Base-by-base conservation (phyloP, 2,888 invertebrate genomes). In the Clistopyga incitator region DNA sequence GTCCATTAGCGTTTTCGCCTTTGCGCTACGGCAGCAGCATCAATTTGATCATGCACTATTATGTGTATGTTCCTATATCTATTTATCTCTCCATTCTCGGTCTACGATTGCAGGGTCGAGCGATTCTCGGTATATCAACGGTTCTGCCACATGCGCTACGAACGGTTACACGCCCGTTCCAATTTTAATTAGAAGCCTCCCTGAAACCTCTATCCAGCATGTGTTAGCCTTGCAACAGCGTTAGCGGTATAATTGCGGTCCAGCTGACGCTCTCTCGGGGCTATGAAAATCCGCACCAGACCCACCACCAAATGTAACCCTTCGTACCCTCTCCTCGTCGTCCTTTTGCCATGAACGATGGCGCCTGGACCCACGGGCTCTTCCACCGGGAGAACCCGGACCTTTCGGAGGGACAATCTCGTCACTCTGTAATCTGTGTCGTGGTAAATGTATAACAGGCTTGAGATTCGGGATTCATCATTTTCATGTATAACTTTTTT, bases 1-100 rank as follows among this genome's bases (percentile, higher is more conserved):
- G 85, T 84, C 86, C 87, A 86, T 87, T 87, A 87, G 80, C 78
- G 82, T 82, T 86, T 84, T 84, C 84, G 79, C 85, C 79, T 82
- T 81, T 82, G 74, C 74, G 70, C 81, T 71, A 74, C 61, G 74
- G 29, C 61, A 61, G 13, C 11, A 47, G 47, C 54, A 54, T 20
- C 25, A 54, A 75, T 56, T 68, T 45, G 56, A 15, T 56, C 42
- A 20, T 38, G 20, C 64, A 42, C 64, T 64, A n/a, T 67, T 54
- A 18, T 82, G 42, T 72, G n/a, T 72, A 11, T 38, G 18, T 34
- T 11, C 61, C 34, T 56, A 2, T 47, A 20, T 65, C 54, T 65
- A 56, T 76, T 50, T 56, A 65, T 47, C 34, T 50, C 45, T 68
- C 68, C 50, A 25, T 38, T 54, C n/a, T 56, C 64, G 29, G 25